A percentile compares a stretch with the other conserved stretches of the same genome.
Evolutionary conservation across 2,797 vertebrate species (phyloP).

Genomic region (Myotis vivesi): DNA sequence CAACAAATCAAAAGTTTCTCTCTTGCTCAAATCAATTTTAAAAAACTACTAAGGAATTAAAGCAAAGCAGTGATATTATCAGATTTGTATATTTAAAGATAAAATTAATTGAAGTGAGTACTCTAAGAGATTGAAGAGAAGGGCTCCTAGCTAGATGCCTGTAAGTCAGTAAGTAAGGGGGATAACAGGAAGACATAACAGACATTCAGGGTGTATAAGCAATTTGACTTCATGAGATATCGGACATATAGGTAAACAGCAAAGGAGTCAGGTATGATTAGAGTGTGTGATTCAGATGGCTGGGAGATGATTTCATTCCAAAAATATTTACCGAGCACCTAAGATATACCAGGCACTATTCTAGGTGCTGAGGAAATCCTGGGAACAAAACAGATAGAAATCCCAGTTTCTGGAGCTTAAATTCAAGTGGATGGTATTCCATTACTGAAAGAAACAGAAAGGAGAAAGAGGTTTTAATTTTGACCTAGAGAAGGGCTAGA

Average conservation of each 20-base stretch:
- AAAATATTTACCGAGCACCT: conserved; percentile 24
- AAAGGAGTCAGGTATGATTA: conserved; percentile 25
- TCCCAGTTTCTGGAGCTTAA: not conserved
- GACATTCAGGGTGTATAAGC: not conserved
- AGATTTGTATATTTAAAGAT: conserved; percentile 18
- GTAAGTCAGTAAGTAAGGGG: not conserved
- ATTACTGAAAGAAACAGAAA: conserved; percentile 9
- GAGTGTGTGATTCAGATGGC: not conserved
- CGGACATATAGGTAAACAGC: not conserved
- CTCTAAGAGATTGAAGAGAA: not conserved
- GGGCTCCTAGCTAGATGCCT: not conserved
- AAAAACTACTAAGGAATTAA: not conserved
- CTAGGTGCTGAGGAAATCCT: not conserved
- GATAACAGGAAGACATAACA: not conserved
- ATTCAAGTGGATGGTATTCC: not conserved
- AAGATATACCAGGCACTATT: not conserved
- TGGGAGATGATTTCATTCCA: not conserved
- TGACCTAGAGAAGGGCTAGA: not conserved
- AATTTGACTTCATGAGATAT: not conserved
- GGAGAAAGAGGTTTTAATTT: not conserved
- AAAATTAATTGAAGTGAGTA: not conserved
- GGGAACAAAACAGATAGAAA: not conserved
- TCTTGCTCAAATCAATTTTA: not conserved
- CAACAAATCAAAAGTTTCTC: not conserved
- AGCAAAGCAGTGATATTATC: not conserved